These are phyloP conservation scores for Nudaria mundana DNA, from an alignment of 2,888 invertebrate genomes.

Conservation along the genomic window DNA sequence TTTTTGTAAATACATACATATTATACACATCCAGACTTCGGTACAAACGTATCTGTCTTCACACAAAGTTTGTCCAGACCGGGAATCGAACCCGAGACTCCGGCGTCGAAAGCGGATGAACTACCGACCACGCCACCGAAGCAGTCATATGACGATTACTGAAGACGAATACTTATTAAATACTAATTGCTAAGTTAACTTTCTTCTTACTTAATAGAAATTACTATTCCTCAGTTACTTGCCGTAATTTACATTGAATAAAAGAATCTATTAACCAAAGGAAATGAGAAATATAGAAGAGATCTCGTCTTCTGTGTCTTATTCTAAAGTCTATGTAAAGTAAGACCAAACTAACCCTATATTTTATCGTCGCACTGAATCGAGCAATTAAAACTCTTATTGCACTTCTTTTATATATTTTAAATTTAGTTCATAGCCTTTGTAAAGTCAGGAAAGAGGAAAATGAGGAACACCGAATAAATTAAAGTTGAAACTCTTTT, in stretches of 20 bases:
- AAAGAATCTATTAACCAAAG: slow-evolving; percentile 57
- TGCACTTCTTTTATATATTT: slow-evolving; percentile 30
- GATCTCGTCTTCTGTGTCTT: slow-evolving; percentile 30
- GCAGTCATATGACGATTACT: too few species aligned
- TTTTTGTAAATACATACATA: too few species aligned
- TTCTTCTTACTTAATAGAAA: slow-evolving; percentile 57
- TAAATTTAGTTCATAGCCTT: slow-evolving; percentile 17
- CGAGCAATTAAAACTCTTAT: slow-evolving; percentile 32
- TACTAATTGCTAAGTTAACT: slow-evolving; percentile 45
- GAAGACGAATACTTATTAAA: too few species aligned
- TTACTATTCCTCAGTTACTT: slow-evolving; percentile 47
- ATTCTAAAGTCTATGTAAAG: slow-evolving; percentile 39
- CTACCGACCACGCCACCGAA: too few species aligned
- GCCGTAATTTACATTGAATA: slow-evolving; percentile 40
- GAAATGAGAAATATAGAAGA: slow-evolving; percentile 39
- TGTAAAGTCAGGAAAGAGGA: slow-evolving; percentile 5
- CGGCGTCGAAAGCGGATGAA: too few species aligned
- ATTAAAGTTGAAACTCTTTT: slow-evolving; percentile 10
- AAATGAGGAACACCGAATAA: slow-evolving; percentile 12
- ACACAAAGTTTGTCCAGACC: too few species aligned
- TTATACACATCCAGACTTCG: too few species aligned
- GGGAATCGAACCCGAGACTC: too few species aligned
- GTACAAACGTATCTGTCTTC: too few species aligned
- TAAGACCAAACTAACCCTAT: slow-evolving; percentile 25
- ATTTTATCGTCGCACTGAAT: slow-evolving; percentile 24